Evolutionary conservation across 1,140 invertebrate species (phyloP).

Genomic region (Araneus ventricosus): DNA sequence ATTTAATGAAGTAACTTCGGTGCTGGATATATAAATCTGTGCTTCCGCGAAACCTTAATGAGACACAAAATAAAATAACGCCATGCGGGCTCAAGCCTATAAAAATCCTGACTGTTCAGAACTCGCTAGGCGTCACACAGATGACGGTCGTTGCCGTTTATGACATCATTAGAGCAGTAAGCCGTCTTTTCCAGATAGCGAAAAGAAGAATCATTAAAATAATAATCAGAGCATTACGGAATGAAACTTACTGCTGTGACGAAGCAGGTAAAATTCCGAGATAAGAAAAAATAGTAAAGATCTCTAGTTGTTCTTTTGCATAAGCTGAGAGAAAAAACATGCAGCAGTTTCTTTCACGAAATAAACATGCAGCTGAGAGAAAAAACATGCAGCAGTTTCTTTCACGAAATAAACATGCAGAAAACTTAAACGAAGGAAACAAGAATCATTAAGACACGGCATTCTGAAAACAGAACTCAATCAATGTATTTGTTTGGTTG

Average conservation of each 20-base stretch:
- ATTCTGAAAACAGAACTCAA: background rate
- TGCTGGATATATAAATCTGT: background rate
- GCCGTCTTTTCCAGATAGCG: background rate
- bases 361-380: background rate
- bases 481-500: background rate
- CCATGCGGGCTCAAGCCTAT: background rate
- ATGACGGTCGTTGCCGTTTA: constrained; percentile 15
- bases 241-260: background rate
- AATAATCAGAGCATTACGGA: constrained; percentile 31
- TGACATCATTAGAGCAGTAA: constrained; percentile 4
- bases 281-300: background rate
- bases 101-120: background rate
- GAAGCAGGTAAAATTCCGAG: background rate
- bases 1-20: background rate
- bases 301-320: background rate
- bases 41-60: background rate
- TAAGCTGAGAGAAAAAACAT: background rate
- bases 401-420: background rate
- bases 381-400: background rate
- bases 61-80: constrained; percentile 26
- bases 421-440: background rate
- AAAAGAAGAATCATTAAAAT: constrained; percentile 31
- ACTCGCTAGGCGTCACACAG: background rate
- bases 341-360: background rate
- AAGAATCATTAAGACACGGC: background rate